Evolutionary conservation across 2,888 invertebrate genomes (phyloP).

Genomic region (Heteromyza rotundicornis): DNA sequence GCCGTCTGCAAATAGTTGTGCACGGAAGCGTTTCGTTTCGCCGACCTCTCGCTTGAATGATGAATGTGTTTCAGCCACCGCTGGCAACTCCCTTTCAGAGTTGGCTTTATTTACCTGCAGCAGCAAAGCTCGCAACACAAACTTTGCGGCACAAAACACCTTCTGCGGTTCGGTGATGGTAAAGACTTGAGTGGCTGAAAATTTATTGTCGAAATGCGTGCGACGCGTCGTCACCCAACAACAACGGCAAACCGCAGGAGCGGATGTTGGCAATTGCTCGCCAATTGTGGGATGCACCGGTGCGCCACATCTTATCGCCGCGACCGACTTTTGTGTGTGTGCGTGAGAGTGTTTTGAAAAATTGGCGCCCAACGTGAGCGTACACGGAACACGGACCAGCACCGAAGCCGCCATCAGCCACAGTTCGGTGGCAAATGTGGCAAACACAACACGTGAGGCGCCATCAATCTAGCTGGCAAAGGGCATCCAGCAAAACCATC

Average conservation of each 20-base stretch:
- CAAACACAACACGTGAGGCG: not conserved
- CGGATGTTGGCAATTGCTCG: not conserved
- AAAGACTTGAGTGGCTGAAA: too few relatives aligned
- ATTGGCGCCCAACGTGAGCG: slow-evolving; percentile 1
- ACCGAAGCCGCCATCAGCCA: too few relatives aligned
- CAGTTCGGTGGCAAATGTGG: slow-evolving; percentile 2
- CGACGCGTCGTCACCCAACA: not conserved
- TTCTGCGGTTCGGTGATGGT: not conserved
- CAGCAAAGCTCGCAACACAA: not conserved
- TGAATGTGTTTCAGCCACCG: not conserved
- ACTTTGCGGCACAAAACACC: not conserved
- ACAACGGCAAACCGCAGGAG: not conserved
- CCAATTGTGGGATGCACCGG: not conserved
- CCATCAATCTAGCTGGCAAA: not conserved
- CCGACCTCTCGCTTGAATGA: not conserved
- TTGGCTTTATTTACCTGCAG: not conserved
- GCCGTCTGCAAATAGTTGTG: not conserved
- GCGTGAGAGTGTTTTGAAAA: not conserved
- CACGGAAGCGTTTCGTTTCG: not conserved
- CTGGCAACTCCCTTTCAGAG: not conserved
- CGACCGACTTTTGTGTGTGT: too few relatives aligned
- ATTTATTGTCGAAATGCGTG: slow-evolving; percentile 4
- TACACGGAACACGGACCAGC: too few relatives aligned
- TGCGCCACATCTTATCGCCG: not conserved
- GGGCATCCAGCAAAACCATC: too few relatives aligned